Evolutionary conservation across 2,113 vertebrate genomes (phyloP).

Genomic region (Natator depressus): DNA sequence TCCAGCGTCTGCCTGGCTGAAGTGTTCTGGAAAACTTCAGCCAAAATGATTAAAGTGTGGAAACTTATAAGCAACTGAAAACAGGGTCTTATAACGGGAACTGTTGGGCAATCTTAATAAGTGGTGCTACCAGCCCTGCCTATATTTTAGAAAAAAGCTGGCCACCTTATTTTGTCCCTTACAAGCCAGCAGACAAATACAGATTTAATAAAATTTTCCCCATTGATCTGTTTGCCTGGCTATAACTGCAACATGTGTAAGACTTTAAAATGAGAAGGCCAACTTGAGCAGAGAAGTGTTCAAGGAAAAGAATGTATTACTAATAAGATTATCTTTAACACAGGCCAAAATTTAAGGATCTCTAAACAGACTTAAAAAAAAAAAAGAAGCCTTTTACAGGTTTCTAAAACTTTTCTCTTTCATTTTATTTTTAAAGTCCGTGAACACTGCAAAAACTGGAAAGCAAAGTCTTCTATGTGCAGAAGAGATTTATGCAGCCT

Average conservation of each 20-base stretch:
- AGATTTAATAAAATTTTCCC: not conserved
- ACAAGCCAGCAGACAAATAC: not conserved
- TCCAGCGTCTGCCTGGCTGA: not conserved
- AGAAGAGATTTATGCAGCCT: not conserved
- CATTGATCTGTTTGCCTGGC: not conserved
- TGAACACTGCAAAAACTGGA: not conserved
- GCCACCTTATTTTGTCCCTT: not conserved
- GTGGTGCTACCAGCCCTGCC: not conserved
- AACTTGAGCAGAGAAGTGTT: not conserved
- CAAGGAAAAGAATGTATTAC: slow-evolving; percentile 19
- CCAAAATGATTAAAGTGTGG: not conserved
- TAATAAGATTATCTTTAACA: slow-evolving; percentile 31
- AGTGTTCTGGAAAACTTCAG: not conserved
- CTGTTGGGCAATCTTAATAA: not conserved
- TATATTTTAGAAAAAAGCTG: not conserved
- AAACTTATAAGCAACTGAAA: not conserved
- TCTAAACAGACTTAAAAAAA: not conserved
- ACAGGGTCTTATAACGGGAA: not conserved
- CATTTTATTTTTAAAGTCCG: not conserved
- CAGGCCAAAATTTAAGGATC: not conserved
- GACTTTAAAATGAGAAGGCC: not conserved
- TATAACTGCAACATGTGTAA: not conserved
- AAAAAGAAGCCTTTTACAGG: not conserved
- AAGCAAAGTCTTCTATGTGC: not conserved
- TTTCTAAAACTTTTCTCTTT: not conserved